Percentiles rank a stretch among this genome's conserved stretches.
Evolutionary conservation across 2,888 invertebrate genomes (phyloP).

Genomic region (Drosophila leonis): DNA sequence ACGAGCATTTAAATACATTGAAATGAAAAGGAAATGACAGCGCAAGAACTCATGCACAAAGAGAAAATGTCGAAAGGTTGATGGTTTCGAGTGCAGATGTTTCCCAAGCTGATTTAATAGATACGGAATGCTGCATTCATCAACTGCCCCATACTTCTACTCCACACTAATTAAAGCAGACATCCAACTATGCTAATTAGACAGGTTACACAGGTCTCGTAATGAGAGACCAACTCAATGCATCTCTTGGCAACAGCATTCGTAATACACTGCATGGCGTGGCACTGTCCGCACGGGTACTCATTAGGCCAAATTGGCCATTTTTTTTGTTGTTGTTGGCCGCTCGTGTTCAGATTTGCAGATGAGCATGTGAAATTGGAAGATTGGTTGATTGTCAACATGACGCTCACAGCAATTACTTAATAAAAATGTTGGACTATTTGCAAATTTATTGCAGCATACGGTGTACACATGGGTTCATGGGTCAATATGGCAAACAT

Average conservation of each 20-base stretch:
- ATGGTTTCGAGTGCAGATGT: background rate
- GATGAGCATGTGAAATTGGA: background rate
- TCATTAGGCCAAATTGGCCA: conserved; percentile 51
- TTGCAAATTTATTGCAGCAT: conserved; percentile 55
- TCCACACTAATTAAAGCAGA: conserved; percentile 19
- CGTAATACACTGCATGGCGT: conserved; percentile 6
- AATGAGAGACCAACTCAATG: background rate
- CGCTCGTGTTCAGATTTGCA: conserved; percentile 4
- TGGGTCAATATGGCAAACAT: conserved; percentile 26
- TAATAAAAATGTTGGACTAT: conserved; percentile 53
- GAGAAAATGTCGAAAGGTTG: conserved; percentile 4
- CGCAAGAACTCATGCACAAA: conserved; percentile 5
- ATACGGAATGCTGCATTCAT: conserved; percentile 12
- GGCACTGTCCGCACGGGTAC: conserved; percentile 6
- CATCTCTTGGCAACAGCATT: conserved; percentile 12
- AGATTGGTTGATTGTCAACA: conserved; percentile 1
- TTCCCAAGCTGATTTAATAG: background rate
- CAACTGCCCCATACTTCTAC: background rate
- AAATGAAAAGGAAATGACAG: conserved; percentile 27
- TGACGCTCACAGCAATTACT: conserved; percentile 42
- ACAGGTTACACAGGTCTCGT: background rate
- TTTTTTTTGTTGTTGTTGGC: conserved; percentile 4
- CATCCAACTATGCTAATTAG: conserved; percentile 17
- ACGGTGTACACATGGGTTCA: conserved; percentile 20
- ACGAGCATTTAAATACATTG: conserved; percentile 69